Percentiles rank a stretch among this genome's conserved stretches.
Evolutionary conservation across 2,888 invertebrate species (phyloP).

Genomic region (Agrilus cyanescens): DNA sequence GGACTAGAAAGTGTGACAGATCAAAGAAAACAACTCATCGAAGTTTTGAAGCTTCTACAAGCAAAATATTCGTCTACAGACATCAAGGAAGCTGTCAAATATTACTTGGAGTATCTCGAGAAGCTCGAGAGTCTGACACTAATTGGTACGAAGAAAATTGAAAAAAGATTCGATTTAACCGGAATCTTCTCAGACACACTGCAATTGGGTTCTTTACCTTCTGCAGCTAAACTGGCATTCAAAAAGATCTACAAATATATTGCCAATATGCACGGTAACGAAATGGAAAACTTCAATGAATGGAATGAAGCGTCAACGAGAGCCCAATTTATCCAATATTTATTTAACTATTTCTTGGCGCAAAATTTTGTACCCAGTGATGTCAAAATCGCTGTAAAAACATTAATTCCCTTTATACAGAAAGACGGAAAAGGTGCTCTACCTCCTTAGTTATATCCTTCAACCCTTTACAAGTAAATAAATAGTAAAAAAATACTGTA

Average conservation of each 20-base stretch:
- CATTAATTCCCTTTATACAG: slow-evolving; percentile 9
- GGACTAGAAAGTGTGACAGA: too few relatives aligned
- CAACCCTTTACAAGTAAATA: too few relatives aligned
- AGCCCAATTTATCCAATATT: slow-evolving; percentile 14
- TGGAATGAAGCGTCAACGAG: slow-evolving; percentile 15
- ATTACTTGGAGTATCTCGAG: slow-evolving; percentile 8
- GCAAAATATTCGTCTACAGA: not conserved
- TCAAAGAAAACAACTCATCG: too few relatives aligned
- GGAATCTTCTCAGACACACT: slow-evolving; percentile 16
- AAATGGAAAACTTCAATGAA: slow-evolving; percentile 7
- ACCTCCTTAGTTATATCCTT: slow-evolving; percentile 9
- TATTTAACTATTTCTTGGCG: slow-evolving; percentile 11
- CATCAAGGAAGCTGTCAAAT: slow-evolving; percentile 8
- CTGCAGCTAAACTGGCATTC: slow-evolving; percentile 13
- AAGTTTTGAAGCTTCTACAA: too few relatives aligned
- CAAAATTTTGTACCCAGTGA: slow-evolving; percentile 6
- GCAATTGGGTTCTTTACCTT: slow-evolving; percentile 10
- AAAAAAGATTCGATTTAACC: slow-evolving; percentile 16
- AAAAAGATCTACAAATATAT: slow-evolving; percentile 14
- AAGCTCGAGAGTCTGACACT: slow-evolving; percentile 8
- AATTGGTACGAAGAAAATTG: slow-evolving; percentile 13
- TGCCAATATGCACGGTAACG: not conserved
- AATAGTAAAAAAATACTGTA: too few relatives aligned
- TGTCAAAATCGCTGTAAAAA: slow-evolving; percentile 10
- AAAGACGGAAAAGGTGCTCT: slow-evolving; percentile 13